Evolutionary conservation across 1,140 invertebrate species (phyloP).

Genomic region (Drepana arcuata): DNA sequence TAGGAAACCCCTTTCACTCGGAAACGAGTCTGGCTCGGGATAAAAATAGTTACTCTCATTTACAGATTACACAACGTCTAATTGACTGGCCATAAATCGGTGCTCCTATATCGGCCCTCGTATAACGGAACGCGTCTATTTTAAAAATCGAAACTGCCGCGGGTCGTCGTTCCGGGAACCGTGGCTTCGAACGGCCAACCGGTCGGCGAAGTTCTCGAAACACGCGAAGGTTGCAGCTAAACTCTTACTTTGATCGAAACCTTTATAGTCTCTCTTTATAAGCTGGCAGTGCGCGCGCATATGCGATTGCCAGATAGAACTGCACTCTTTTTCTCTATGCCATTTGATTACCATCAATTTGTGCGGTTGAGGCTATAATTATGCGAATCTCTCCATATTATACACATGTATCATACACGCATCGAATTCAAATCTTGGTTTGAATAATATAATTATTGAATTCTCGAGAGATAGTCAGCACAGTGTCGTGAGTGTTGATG

Average conservation of each 20-base stretch:
- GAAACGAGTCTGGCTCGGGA: slow-evolving; percentile 24
- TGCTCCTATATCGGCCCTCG: slow-evolving; percentile 13
- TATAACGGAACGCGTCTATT: slow-evolving; percentile 53
- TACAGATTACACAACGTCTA: slow-evolving; percentile 44
- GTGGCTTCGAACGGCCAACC: slow-evolving; percentile 23
- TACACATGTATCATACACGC: too few species aligned
- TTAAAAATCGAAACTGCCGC: slow-evolving; percentile 51
- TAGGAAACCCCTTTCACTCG: slow-evolving; percentile 54
- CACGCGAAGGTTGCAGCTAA: slow-evolving; percentile 54
- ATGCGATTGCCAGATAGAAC: too few species aligned
- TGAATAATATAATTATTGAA: too few species aligned
- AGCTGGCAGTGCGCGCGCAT: slow-evolving; percentile 14
- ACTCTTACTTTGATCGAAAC: slow-evolving; percentile 40
- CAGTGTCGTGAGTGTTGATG: slow-evolving; percentile 11
- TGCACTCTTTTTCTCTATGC: too few species aligned
- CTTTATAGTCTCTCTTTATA: slow-evolving; percentile 43
- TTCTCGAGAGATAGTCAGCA: slow-evolving; percentile 6
- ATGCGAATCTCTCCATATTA: too few species aligned
- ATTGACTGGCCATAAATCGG: slow-evolving; percentile 41
- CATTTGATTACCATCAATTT: too few species aligned
- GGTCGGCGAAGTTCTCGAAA: slow-evolving; percentile 56
- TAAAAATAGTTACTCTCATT: slow-evolving; percentile 48
- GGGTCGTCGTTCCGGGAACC: slow-evolving; percentile 44
- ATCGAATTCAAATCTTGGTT: too few species aligned
- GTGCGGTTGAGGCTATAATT: too few species aligned